Conservation (phyloP, 2,113 vertebrate genomes). For the Ahaetulla prasina region DNA sequence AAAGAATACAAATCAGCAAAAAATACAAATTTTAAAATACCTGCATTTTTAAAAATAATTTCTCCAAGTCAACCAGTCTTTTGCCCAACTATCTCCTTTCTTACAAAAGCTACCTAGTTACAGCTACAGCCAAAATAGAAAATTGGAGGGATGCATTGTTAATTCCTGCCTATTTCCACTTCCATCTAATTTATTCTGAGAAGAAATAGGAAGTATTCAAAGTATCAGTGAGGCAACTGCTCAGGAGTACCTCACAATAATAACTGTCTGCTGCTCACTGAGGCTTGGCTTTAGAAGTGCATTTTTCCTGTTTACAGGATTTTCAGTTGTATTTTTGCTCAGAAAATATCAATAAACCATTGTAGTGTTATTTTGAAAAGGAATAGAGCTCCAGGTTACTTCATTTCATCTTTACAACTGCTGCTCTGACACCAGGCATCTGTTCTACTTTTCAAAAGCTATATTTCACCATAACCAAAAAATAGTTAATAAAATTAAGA, state of each 20-base stretch:
- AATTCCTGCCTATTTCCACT: neutral
- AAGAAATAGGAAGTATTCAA: neutral
- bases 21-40: neutral
- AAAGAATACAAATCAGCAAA: neutral
- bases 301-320: neutral
- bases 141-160: neutral
- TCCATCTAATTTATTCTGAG: neutral
- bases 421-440: neutral
- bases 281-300: neutral
- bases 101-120: neutral
- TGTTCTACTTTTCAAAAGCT: neutral
- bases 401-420: neutral
- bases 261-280: neutral
- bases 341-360: neutral
- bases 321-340: neutral
- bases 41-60: neutral
- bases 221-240: neutral
- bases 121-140: neutral
- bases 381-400: neutral
- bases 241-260: neutral
- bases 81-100: neutral
- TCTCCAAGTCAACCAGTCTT: neutral
- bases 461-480: too few relatives aligned
- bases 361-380: neutral
- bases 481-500: neutral